Evolutionary conservation across 2,113 vertebrate genomes (phyloP), one percentile per base, ranked within the genome.

Genomic region (Promerops cafer): DNA sequence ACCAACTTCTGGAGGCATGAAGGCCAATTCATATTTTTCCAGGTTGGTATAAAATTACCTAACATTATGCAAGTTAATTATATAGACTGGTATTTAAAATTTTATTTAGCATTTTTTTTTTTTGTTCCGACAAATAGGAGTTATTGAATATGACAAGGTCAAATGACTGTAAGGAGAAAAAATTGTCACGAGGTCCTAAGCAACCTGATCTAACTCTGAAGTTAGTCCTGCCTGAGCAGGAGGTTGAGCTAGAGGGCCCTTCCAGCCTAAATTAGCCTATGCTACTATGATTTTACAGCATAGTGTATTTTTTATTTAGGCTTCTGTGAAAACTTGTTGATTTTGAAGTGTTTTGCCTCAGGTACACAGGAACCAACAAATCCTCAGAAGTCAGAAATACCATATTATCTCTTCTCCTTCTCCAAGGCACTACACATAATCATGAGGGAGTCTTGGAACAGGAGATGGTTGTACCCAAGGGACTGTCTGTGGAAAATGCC

Each of bases 1-100:
- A 98, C 98, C 94, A 98, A 98, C 83, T 98, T 98, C 93, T 98
- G 98, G 98, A 98, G 98, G 63, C 98, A 98, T 3, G 98, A 98
- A 19, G 98, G 98, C 54, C 96, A 90, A 70, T 98, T 98, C 91
- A 98, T 98, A 93, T 98, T 98, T 97, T 98, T 98, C 96, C 98
- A 98, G 98, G 98, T 98, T 70, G 49, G 96, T 76, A 78, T 92
- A 69, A 83, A 89, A 82, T 37, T 37, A 24, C 39, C 9, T 69
- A 80, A 63, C 5, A 16, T 71, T 87, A 78, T 59, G 6, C 26
- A 74, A 52, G 13, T 30, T 81, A 59, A 44, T 65, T 72, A 85
- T 57, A 90, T 88, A 60, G 35, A 52, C 7, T 52, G 2, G 2
- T 45, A 37, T 65, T 83, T 61, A 23, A 49, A 83, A 24, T 40